Evolutionary conservation across 2,888 invertebrate species (phyloP), one percentile per base, ranked within the genome.

Genomic region (Pollenia amentaria): DNA sequence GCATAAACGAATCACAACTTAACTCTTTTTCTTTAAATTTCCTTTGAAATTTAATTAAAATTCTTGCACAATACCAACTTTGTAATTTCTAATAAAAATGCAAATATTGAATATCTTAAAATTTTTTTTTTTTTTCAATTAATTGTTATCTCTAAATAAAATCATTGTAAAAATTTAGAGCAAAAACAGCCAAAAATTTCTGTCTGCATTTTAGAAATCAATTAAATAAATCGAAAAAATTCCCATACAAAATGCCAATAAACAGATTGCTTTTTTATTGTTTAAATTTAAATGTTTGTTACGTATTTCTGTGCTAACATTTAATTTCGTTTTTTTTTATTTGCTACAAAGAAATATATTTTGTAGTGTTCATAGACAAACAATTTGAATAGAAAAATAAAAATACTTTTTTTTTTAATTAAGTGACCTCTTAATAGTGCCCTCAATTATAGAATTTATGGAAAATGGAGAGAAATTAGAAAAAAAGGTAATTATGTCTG

Each of bases 191-290:
- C 42, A 62, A 70, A 64, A 72, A 48, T 14, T n/a, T 18, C 29
- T 29, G 40, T 79, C 21, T 70, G 57, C 48, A 67, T 57, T 78
- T 78, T 60, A 79, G 29, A 55, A 72, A 64, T 72, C 64, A 72
- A 80, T 64, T 80, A 72, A 57, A 46, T 40, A 14, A 75, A 69
- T 57, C 40, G 57, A 78, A 69, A 51, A 75, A 48, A 4, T 53
- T 8, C 12, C 18, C 18, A 29, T 46, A 18, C 21, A 65, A 55
- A 12, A 55, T 62, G 79, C 70, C 79, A 80, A 64, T 21, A 80
- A 80, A 7, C 80, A 80, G 80, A 80, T 77, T 64, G 72, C 64
- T 21, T 73, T 65, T 72, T 46, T 55, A 40, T 55, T 72, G 12
- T 9, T 16, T 69, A 44, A 42, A 12, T 11, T 70, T 42, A 42